A percentile compares a stretch with the other conserved stretches of the same genome.
Evolutionary conservation across 2,113 vertebrate species (phyloP).

Genomic region (Hydrochoerus hydrochaeris): DNA sequence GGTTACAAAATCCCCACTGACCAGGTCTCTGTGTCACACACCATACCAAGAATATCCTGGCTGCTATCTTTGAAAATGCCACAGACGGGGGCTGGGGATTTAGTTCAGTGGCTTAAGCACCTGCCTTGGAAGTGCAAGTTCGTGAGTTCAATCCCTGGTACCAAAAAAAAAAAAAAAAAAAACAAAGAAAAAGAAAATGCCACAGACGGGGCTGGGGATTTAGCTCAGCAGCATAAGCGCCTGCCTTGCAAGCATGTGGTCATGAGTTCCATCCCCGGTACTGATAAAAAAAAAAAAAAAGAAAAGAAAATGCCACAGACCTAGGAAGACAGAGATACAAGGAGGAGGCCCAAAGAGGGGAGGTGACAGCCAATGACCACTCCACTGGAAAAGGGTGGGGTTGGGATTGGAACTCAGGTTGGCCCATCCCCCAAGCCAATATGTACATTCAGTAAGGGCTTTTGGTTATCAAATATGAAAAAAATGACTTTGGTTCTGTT

Average conservation of each 20-base stretch:
- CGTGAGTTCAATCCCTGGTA: too few species aligned
- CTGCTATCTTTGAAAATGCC: not conserved
- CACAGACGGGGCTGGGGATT: too few species aligned
- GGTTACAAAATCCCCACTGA: not conserved
- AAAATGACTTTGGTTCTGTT: not conserved
- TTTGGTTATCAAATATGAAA: not conserved
- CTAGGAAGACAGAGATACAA: rapidly evolving
- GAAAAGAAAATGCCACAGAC: not conserved
- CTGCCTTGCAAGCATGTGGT: too few species aligned
- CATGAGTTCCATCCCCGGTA: too few species aligned
- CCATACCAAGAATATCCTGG: not conserved
- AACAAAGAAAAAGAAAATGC: too few species aligned
- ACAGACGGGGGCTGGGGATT: too few species aligned
- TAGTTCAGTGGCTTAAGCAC: too few species aligned
- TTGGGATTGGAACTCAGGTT: not conserved
- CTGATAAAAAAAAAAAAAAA: too few species aligned
- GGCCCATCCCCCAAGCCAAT: not conserved
- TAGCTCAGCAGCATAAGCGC: too few species aligned
- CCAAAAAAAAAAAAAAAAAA: too few species aligned
- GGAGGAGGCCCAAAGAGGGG: rapidly evolving
- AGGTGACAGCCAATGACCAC: not conserved
- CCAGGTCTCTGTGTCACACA: not conserved
- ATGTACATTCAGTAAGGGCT: not conserved
- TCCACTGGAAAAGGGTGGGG: not conserved
- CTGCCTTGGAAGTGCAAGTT: too few species aligned